Evolutionary conservation across 2,797 vertebrate genomes (phyloP).

Genomic region (Rhynchonycteris naso): DNA sequence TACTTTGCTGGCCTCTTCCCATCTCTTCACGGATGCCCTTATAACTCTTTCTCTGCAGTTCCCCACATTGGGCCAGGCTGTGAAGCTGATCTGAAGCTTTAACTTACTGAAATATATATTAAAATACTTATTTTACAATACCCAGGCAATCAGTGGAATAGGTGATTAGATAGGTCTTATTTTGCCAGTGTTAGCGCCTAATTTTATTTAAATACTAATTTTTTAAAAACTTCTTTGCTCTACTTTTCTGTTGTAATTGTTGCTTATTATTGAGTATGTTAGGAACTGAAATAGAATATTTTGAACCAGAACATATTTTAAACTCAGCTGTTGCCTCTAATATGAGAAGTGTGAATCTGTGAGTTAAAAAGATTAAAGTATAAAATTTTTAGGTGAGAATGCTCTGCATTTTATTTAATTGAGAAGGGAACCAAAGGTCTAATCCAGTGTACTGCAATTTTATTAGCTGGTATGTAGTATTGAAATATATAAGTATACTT

Average conservation of each 20-base stretch:
- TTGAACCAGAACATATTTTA: neutral
- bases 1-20: neutral
- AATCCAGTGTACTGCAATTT: neutral
- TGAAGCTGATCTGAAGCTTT: neutral
- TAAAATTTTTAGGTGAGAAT: neutral
- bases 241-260: neutral
- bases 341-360: neutral
- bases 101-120: neutral
- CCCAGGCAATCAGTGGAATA: neutral
- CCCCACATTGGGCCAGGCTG: neutral
- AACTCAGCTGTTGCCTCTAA: neutral
- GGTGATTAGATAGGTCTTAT: neutral
- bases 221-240: neutral
- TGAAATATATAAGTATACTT: neutral
- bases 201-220: neutral
- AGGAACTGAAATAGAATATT: neutral
- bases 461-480: neutral
- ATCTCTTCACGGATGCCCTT: neutral
- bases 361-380: neutral
- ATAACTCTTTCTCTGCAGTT: neutral
- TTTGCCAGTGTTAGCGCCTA: neutral
- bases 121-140: neutral
- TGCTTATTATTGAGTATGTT: neutral
- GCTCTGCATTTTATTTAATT: neutral
- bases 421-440: neutral